Evolutionary conservation across 2,888 invertebrate species (phyloP).

Genomic region (Melanostoma mellinum): DNA sequence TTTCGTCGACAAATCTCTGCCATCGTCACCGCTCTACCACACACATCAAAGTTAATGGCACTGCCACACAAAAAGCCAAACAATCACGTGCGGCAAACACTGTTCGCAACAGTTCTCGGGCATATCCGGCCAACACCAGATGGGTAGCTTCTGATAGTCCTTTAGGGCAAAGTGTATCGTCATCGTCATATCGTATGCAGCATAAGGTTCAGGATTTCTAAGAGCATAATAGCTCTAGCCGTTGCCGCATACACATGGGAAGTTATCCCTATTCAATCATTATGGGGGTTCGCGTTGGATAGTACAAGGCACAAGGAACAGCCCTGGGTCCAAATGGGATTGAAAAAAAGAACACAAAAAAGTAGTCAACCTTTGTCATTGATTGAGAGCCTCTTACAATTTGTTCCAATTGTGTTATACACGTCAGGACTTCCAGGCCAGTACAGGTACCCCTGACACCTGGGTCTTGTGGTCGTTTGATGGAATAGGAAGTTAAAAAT

Average conservation of each 20-base stretch:
- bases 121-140: slow-evolving; percentile 40
- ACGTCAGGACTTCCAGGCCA: slow-evolving; percentile 33
- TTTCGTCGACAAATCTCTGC: slow-evolving; percentile 58
- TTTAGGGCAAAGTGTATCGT: slow-evolving; percentile 31
- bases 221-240: slow-evolving; percentile 31
- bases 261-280: slow-evolving; percentile 45
- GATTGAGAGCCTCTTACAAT: slow-evolving; percentile 60
- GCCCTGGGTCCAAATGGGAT: background rate
- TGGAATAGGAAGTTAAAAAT: too few species aligned
- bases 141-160: slow-evolving; percentile 40
- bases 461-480: too few species aligned
- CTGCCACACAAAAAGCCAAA: slow-evolving; percentile 51
- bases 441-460: background rate
- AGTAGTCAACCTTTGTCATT: slow-evolving; percentile 22
- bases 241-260: slow-evolving; percentile 8
- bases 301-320: background rate
- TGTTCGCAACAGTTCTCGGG: slow-evolving; percentile 51
- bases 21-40: slow-evolving; percentile 30
- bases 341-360: slow-evolving; percentile 7
- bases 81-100: slow-evolving; percentile 47
- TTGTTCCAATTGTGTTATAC: slow-evolving; percentile 59
- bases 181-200: slow-evolving; percentile 34
- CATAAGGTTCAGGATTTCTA: slow-evolving; percentile 40
- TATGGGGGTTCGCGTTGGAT: slow-evolving; percentile 13
- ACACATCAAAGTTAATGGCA: slow-evolving; percentile 55